Base-by-base conservation (phyloP, 2,888 invertebrate genomes). In the Standfussiana lucernea region DNA sequence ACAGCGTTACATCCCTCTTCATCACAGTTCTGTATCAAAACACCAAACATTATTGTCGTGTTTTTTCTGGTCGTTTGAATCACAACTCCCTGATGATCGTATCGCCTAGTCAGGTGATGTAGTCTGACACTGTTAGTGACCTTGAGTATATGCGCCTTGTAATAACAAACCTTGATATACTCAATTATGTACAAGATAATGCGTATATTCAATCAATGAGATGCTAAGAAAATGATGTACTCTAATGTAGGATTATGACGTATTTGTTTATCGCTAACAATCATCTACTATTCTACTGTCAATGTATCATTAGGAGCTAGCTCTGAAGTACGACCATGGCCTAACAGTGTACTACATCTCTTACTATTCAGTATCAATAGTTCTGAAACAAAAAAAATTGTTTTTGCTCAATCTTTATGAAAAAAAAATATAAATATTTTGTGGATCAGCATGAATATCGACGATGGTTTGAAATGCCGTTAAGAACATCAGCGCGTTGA, bases 121-220 rank as follows among this genome's bases (percentile, higher is more conserved):
- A 24, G n/a, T 11, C 50, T 50, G 28, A 35, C 59, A 45, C 42
- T 61, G 62, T 61, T n/a, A 56, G 2, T 47, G 61, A 67, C 78
- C 66, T 78, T 67, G 78, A 32, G 37, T 70, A 72, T 53, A 82
- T 69, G 61, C 50, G 40, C 65, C 28, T 66, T 53, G 79, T 71
- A 50, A 21, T 40, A 70, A 71, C 78, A 77, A 66, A 15, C 68
- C 32, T 11, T 28, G 71, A 68, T 59, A 80, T 66, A 61, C 80
- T 61, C 42, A 68, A 40, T 62, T 42, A 80, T 37, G 64, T 61
- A 69, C 35, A 15, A 35, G 28, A 37, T 7, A 45, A 53, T 79
- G 62, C 50, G 45, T 78, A 62, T 62, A 59, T 72, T 66, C 35
- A 73, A 73, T 78, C 78, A 82, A 82, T 78, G 69, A 78, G 78